Conservation (phyloP, 2,113 vertebrate species). For the Trogon surrucura region DNA sequence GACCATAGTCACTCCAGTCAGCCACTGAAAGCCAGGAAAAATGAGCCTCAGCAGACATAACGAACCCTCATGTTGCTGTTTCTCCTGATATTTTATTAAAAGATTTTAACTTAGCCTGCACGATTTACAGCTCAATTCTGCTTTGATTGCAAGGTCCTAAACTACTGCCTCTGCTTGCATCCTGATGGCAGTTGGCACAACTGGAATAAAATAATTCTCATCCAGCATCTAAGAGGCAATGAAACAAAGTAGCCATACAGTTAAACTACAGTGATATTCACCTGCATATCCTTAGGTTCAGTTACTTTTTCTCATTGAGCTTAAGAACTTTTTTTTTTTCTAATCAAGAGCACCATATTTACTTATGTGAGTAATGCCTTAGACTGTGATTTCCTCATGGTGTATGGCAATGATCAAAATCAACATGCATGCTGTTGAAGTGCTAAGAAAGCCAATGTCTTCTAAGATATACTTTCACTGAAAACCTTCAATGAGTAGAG, state of each 20-base stretch:
- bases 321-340: not conserved
- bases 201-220: not conserved
- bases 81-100: not conserved
- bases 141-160: not conserved
- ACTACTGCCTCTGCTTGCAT: not conserved
- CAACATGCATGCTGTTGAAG: not conserved
- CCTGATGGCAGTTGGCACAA: not conserved
- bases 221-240: not conserved
- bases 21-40: not conserved
- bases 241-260: not conserved
- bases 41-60: not conserved
- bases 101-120: not conserved
- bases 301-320: not conserved
- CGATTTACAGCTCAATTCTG: not conserved
- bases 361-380: not conserved
- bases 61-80: not conserved
- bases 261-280: not conserved
- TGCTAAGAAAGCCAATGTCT: not conserved
- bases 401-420: not conserved
- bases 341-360: accelerated
- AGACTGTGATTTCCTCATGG: not conserved
- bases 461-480: not conserved
- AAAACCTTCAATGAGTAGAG: not conserved
- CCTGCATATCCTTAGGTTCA: not conserved
- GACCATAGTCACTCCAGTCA: not conserved